Conservation (phyloP, 92 coral and sea anemone species). For the Palythoa grandiflora region DNA sequence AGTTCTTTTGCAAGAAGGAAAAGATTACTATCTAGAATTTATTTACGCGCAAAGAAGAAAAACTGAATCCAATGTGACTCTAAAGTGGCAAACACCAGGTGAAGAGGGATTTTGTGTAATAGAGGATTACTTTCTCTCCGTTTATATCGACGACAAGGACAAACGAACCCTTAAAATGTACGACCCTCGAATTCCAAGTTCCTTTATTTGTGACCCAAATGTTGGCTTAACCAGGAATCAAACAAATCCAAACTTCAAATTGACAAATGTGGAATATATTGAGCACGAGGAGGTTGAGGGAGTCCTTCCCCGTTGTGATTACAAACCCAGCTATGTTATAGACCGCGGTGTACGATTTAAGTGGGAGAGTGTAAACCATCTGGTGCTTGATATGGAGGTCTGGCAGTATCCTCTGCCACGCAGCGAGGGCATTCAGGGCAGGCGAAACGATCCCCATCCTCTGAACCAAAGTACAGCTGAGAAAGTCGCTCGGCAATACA, state of each 20-base stretch:
- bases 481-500: constrained; percentile 22
- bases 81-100: constrained; percentile 49
- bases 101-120: constrained; percentile 27
- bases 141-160: constrained; percentile 19
- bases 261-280: neutral
- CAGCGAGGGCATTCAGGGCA: neutral
- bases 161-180: neutral
- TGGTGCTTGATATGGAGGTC: constrained; percentile 25
- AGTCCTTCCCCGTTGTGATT: neutral
- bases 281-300: constrained; percentile 23
- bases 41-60: neutral
- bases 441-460: constrained; percentile 44
- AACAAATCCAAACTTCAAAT: constrained; percentile 1
- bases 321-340: constrained; percentile 35
- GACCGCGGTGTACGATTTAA: constrained; percentile 17
- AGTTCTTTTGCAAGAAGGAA: constrained; percentile 10
- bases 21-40: constrained; percentile 40
- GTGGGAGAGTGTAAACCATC: constrained; percentile 12
- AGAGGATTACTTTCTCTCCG: constrained; percentile 8
- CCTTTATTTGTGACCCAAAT: neutral
- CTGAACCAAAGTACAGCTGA: constrained; percentile 48
- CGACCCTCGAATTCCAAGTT: constrained; percentile 2
- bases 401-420: constrained; percentile 36
- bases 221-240: neutral
- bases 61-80: constrained; percentile 8